Evolutionary conservation across 2,113 vertebrate species (phyloP).

Genomic region (Phyllostomus hastatus): DNA sequence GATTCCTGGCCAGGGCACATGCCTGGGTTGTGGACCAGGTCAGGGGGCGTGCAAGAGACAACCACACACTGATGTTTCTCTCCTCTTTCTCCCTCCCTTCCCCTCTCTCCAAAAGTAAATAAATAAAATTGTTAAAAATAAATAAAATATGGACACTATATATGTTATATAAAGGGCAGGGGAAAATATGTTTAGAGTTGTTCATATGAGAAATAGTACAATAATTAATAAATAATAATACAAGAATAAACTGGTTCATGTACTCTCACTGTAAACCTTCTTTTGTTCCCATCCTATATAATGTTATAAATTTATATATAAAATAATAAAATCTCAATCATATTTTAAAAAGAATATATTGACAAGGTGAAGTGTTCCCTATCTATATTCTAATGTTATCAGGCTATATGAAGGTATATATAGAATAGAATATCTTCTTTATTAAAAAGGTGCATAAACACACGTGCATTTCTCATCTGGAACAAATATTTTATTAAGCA

Average conservation of each 20-base stretch:
- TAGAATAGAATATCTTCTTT: background rate
- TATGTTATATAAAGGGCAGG: background rate
- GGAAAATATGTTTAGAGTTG: background rate
- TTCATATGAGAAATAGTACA: background rate
- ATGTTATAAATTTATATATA: background rate
- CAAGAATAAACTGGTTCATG: background rate
- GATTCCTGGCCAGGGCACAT: no score
- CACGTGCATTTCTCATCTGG: background rate
- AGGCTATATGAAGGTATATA: background rate
- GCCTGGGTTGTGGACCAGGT: no score
- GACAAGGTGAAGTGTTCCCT: background rate
- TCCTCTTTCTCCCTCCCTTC: no score
- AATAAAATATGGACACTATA: background rate
- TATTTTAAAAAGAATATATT: background rate
- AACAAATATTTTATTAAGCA: constrained; percentile 4
- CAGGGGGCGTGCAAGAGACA: no score
- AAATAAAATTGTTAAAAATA: no score
- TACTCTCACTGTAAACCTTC: background rate
- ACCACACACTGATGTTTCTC: no score
- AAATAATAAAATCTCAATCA: background rate
- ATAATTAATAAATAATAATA: background rate
- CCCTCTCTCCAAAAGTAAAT: no score
- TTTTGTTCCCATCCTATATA: background rate
- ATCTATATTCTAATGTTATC: background rate
- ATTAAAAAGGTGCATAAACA: background rate